Percentiles rank a stretch among this genome's conserved stretches.
These are phyloP conservation scores for Actinernus sp. DNA, from an alignment of 92 coral and sea anemone genomes.

Conservation along the genomic window DNA sequence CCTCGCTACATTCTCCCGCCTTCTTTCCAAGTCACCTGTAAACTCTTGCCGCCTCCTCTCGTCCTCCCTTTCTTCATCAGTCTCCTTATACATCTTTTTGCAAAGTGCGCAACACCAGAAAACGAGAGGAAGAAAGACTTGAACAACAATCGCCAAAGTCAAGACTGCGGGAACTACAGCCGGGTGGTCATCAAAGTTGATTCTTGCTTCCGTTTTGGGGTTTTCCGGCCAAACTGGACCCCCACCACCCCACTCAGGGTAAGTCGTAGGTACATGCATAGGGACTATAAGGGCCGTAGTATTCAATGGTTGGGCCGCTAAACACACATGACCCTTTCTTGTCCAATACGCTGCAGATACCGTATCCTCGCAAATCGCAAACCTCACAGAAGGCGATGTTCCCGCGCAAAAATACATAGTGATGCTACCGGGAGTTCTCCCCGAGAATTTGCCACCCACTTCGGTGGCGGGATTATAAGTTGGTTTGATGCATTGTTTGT, in stretches of 20 bases:
- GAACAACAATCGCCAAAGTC: constrained; percentile 45
- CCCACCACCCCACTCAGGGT: constrained; percentile 17
- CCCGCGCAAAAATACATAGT: constrained; percentile 54
- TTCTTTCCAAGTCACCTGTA: constrained; percentile 33
- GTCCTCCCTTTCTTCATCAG: constrained; percentile 47
- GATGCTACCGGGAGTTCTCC: constrained; percentile 42
- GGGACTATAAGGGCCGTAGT: neutral
- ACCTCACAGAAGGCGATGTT: constrained; percentile 38
- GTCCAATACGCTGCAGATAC: constrained; percentile 10
- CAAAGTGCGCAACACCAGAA: constrained; percentile 47
- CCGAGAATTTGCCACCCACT: constrained; percentile 2
- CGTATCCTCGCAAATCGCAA: constrained; percentile 43
- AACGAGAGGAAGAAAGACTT: constrained; percentile 47
- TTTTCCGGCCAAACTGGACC: neutral
- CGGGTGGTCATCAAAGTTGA: constrained; percentile 73
- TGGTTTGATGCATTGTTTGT: constrained; percentile 38
- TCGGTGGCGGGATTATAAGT: constrained; percentile 3
- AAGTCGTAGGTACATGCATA: neutral
- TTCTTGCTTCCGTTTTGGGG: neutral
- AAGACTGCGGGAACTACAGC: constrained; percentile 56
- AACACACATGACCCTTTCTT: constrained; percentile 45
- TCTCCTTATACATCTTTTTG: constrained; percentile 37
- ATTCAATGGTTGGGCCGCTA: neutral
- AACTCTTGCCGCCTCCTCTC: constrained; percentile 43
- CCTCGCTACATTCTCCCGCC: constrained; percentile 56